Base-by-base conservation (phyloP, 2,888 invertebrate genomes). In the Euplagia quadripunctaria region DNA sequence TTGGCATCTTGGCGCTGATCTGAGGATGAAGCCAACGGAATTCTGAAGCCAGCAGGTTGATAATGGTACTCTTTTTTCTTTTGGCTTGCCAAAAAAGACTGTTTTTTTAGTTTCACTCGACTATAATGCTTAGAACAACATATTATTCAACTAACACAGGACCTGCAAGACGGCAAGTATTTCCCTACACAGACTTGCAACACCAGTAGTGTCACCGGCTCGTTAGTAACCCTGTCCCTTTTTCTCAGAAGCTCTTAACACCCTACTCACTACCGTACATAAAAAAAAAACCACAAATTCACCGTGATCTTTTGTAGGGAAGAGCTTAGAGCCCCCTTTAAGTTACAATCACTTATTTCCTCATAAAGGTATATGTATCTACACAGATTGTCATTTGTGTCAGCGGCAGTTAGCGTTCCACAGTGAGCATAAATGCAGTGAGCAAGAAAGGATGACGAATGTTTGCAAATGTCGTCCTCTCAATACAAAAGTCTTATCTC, bases 401-500 rank as follows among this genome's bases (percentile, higher is more conserved):
- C 66, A 61, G 67, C 65, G 77, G 80, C 84, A 72, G 74, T 73
- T 78, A 71, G 73, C 74, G 70, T 71, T 74, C 69, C 61, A 46
- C 73, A 76, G 78, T 31, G 61, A 61, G 61, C 20, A 20, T 14
- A 78, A 79, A 78, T 79, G 83, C 85, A 82, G 65, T 74, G 79
- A 79, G 69, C 76, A 73, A 78, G 81, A 86, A 83, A 79, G 80
- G 79, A 85, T 87, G 88, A 88, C 85, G 79, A 76, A 86, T 85
- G 80, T 83, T 75, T 72, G 77, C 76, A 67, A 79, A 81, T 68
- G 75, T 71, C 71, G 14, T 51, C 77, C 78, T 77, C 76, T 80
- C 82, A 81, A 83, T 82, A 81, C 77, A 78, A 80, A 79, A 79
- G 73, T 72, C 82, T 88, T 89, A 90, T 90, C 90, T 89, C 82